Conservation (phyloP, 2,797 vertebrate species). For the Leuciscus waleckii region DNA sequence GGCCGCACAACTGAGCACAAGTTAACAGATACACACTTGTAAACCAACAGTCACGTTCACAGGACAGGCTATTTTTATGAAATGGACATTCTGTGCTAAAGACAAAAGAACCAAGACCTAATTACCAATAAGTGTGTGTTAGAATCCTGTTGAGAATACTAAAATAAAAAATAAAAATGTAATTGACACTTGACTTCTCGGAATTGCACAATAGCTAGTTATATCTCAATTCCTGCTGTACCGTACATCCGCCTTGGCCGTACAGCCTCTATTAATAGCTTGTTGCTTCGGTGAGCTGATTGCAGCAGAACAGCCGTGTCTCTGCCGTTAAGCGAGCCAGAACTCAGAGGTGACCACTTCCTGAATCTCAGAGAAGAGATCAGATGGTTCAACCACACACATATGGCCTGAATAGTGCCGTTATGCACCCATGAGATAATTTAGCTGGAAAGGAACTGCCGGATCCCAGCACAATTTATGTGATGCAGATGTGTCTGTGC, state of each 20-base stretch:
- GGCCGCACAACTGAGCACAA: background rate
- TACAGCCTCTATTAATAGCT: slow-evolving; percentile 33
- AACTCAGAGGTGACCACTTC: slow-evolving; percentile 10
- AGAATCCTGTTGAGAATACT: background rate
- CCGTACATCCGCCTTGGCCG: too few species aligned
- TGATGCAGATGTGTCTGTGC: background rate
- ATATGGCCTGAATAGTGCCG: background rate
- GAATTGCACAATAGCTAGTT: too few species aligned
- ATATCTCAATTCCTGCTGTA: too few species aligned
- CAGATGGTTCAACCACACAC: slow-evolving; percentile 12
- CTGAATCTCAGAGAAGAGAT: slow-evolving; percentile 16
- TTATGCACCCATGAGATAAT: background rate
- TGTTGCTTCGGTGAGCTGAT: slow-evolving; percentile 15
- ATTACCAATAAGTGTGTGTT: slow-evolving; percentile 12
- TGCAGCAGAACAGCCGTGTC: background rate
- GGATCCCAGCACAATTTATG: background rate
- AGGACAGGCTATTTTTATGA: slow-evolving; percentile 44
- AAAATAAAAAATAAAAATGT: too few species aligned
- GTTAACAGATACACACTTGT: slow-evolving; percentile 1
- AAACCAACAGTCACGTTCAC: background rate
- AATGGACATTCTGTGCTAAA: slow-evolving; percentile 40
- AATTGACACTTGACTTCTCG: too few species aligned
- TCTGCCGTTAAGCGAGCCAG: background rate
- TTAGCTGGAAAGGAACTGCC: background rate
- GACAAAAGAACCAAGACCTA: slow-evolving; percentile 35